Conservation (phyloP, 2,888 invertebrate genomes). For the Aplocera efformata region DNA sequence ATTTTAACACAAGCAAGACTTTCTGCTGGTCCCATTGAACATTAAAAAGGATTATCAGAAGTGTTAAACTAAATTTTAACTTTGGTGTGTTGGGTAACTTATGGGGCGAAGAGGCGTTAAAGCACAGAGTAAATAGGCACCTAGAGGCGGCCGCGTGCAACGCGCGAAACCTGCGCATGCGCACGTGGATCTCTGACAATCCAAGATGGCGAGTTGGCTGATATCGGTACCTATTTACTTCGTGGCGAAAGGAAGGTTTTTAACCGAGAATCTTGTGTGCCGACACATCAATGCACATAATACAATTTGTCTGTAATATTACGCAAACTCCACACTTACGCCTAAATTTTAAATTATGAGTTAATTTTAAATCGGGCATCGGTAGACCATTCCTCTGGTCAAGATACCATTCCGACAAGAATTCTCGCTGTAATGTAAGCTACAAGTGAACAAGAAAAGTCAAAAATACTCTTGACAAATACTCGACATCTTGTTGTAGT, state of each 20-base stretch:
- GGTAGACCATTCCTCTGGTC: too few species aligned
- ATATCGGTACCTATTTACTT: constrained; percentile 6
- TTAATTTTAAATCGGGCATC: too few species aligned
- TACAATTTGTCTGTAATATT: not conserved
- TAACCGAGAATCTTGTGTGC: not conserved
- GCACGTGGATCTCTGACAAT: too few species aligned
- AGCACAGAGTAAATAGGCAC: constrained; percentile 2
- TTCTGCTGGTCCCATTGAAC: constrained; percentile 24
- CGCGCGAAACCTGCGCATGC: too few species aligned
- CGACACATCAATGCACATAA: not conserved
- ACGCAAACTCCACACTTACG: not conserved
- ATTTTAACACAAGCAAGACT: too few species aligned
- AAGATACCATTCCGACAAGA: too few species aligned
- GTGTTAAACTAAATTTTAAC: constrained; percentile 47
- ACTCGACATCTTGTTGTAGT: too few species aligned
- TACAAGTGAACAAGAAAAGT: too few species aligned
- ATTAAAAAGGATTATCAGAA: constrained; percentile 23
- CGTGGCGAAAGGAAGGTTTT: constrained; percentile 12
- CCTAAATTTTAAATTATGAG: not conserved
- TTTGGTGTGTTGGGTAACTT: constrained; percentile 76
- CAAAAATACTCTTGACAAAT: too few species aligned
- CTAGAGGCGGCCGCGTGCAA: too few species aligned
- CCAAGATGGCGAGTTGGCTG: too few species aligned
- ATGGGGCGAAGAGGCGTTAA: constrained; percentile 34
- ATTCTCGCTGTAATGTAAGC: too few species aligned